Base-by-base conservation (phyloP, 2,797 vertebrate species). In the Choloepus didactylus region DNA sequence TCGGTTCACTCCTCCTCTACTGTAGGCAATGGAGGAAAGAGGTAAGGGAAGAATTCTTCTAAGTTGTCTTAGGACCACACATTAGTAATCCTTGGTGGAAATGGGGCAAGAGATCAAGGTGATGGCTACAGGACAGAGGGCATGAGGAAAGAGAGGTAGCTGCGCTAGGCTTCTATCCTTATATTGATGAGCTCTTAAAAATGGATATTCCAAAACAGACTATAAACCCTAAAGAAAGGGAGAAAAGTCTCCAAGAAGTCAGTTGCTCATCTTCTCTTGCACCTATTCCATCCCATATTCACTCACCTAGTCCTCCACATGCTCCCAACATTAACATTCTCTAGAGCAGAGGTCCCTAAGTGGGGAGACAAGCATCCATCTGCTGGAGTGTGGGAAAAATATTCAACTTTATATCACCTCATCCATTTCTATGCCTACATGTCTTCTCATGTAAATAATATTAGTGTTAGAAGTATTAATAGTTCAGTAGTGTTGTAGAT, bases 231-330 rank as follows among this genome's bases (percentile, higher is more conserved):
- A 77, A 44, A 73, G 49, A 79, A 10, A 72, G 41, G 44, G 86
- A 95, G 49, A 69, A n/a, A 93, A 90, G 25, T 49, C 56, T 54
- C 60, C 60, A 76, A 89, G 87, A 81, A 79, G 64, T 31, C 76
- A 67, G 80, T 18, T 6, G 5, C 25, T 49, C 38, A 7, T 69
- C 62, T 73, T 49, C 66, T 83, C 49, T 64, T 62, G 29, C 27
- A 77, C 19, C 25, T 31, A 0, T 19, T 59, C 38, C 73, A 59
- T 9, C 27, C 75, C 66, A 49, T 21, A 10, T 60, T 70, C 62
- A 44, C n/a, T 60, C 5, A 12, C 35, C 54, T 23, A 66, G 27
- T 27, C 70, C 15, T 44, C 54, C 9, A 5, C 21, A 44, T 59
- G 1, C 38, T 12, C 21, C 31, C 69, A 60, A 14, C 23, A 51